Conservation (phyloP, 92 coral and sea anemone genomes). For the Bergia sp. region DNA sequence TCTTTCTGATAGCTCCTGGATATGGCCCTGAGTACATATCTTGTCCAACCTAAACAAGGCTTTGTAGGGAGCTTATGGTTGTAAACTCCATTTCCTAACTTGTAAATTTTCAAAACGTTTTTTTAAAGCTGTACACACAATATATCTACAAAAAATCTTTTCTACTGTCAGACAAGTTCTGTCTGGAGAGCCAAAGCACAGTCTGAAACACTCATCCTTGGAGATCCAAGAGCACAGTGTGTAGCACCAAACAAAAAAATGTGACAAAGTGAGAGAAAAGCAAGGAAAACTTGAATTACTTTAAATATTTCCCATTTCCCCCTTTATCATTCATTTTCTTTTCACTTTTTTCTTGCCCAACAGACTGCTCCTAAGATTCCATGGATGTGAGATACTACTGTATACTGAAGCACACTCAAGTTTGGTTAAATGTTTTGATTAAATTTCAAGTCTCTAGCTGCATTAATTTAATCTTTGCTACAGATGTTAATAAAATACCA, state of each 20-base stretch:
- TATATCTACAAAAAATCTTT: too few relatives aligned
- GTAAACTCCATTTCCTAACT: too few relatives aligned
- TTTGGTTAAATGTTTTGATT: not conserved
- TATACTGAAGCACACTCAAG: too few relatives aligned
- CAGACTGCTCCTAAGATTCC: not conserved
- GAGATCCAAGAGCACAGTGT: not conserved
- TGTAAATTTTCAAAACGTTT: too few relatives aligned
- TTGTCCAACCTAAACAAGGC: too few relatives aligned
- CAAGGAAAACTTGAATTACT: not conserved
- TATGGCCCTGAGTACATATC: too few relatives aligned
- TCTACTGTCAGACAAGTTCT: not conserved
- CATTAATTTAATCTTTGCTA: not conserved
- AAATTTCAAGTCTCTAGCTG: not conserved
- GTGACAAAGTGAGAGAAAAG: not conserved
- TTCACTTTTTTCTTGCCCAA: not conserved
- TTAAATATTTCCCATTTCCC: not conserved
- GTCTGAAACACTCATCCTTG: not conserved
- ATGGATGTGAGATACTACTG: not conserved
- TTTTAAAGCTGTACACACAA: not conserved
- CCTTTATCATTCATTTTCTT: too few relatives aligned
- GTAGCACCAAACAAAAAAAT: not conserved
- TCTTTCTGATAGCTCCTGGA: too few relatives aligned
- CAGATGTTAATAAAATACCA: not conserved
- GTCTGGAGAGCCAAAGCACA: not conserved
- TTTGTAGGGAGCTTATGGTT: too few relatives aligned